A percentile compares a stretch with the other conserved stretches of the same genome.
Evolutionary conservation across 2,113 vertebrate species (phyloP).

Genomic region (Pardalotus punctatus): DNA sequence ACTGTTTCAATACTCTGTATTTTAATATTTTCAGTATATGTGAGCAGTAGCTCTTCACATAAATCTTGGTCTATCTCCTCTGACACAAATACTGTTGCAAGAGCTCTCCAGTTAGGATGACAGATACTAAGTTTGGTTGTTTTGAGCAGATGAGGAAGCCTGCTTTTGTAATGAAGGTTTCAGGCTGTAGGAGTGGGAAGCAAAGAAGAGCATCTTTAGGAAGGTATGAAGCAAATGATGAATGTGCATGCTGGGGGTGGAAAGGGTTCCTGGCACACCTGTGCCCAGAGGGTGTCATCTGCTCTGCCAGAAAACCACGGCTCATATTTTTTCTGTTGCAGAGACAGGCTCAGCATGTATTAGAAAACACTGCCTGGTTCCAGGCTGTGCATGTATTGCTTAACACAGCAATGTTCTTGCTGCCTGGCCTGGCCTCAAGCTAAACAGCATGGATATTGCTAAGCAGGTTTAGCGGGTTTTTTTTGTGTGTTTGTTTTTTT

Average conservation of each 20-base stretch:
- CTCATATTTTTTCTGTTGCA: not conserved
- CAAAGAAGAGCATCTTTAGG: not conserved
- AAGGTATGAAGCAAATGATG: not conserved
- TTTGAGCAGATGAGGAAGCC: not conserved
- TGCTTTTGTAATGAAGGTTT: not conserved
- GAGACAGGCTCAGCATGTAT: not conserved
- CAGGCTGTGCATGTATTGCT: not conserved
- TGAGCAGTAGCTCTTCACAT: not conserved
- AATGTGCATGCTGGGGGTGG: not conserved
- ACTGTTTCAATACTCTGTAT: not conserved
- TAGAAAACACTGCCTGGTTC: not conserved
- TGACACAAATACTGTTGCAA: not conserved
- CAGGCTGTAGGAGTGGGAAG: not conserved
- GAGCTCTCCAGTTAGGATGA: not conserved
- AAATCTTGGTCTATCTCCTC: not conserved
- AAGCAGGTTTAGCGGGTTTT: not conserved
- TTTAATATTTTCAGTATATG: not conserved
- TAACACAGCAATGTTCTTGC: not conserved
- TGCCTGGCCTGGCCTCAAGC: not conserved
- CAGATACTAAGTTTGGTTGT: not conserved
- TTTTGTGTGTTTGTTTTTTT: not conserved
- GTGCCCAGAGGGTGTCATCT: not conserved
- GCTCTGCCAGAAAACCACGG: not conserved
- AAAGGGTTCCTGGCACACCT: not conserved
- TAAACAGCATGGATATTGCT: not conserved